phyloP scores from a whole-genome alignment of 92 coral and sea anemone species.

The Porites divaricata region DNA sequence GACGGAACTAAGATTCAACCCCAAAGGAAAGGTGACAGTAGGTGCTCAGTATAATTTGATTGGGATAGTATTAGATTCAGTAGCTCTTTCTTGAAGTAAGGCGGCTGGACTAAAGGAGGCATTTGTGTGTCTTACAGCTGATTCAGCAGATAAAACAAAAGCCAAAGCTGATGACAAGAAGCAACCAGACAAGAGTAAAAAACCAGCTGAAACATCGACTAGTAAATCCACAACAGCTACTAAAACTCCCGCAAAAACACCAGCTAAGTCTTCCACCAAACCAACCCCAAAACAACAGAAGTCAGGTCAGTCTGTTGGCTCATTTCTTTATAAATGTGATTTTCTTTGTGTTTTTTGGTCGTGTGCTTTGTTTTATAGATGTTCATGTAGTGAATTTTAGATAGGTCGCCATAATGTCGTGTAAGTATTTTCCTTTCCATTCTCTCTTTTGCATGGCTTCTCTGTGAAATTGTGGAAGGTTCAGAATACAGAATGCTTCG shows the following conservation, averaged over 20 bases:
- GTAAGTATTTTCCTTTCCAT: not conserved
- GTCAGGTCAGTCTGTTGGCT: slow-evolving; percentile 52
- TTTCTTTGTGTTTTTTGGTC: not conserved
- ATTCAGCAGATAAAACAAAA: slow-evolving; percentile 49
- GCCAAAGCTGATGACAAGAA: slow-evolving; percentile 78
- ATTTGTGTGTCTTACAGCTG: not conserved
- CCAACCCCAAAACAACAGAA: slow-evolving; percentile 60
- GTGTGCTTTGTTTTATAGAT: not conserved
- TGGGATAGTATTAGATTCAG: too few species aligned
- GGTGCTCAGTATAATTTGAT: too few species aligned
- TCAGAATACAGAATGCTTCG: not conserved
- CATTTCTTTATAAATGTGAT: not conserved
- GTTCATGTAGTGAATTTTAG: not conserved
- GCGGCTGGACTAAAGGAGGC: too few species aligned
- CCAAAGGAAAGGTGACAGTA: too few species aligned
- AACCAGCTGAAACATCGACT: slow-evolving; percentile 65
- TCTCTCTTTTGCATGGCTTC: not conserved
- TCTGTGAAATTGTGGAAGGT: not conserved
- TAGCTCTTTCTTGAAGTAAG: too few species aligned
- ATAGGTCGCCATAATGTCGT: too few species aligned
- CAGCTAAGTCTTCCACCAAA: slow-evolving; percentile 60
- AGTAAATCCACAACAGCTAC: slow-evolving; percentile 40
- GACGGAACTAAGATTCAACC: too few species aligned
- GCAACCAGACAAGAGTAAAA: slow-evolving; percentile 73
- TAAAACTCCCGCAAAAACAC: slow-evolving; percentile 52